phyloP scores from a whole-genome alignment of 2,888 invertebrate genomes.

The Drosophila incognita region DNA sequence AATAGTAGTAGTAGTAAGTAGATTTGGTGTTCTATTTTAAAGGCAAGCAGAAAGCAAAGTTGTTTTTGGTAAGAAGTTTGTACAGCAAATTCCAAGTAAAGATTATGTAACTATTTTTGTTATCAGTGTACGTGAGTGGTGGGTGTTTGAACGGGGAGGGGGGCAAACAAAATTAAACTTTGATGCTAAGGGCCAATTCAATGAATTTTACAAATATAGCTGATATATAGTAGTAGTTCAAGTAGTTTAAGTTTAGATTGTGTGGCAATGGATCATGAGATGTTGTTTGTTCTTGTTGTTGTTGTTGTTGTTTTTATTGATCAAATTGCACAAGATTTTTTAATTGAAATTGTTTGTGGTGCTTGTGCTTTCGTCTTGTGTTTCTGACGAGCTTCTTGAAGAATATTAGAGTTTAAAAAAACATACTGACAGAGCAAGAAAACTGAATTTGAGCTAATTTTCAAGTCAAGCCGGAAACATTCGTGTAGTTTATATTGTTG shows the following conservation, averaged over 20 bases:
- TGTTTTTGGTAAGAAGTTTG: constrained; percentile 34
- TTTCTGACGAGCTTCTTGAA: constrained; percentile 12
- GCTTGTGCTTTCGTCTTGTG: constrained; percentile 43
- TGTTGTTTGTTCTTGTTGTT: constrained; percentile 41
- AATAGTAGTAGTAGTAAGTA: constrained; percentile 2
- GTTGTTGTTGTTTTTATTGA: constrained; percentile 42
- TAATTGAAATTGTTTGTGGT: constrained; percentile 20
- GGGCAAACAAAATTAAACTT: constrained; percentile 53
- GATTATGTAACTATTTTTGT: constrained; percentile 32
- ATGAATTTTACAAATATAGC: constrained; percentile 43
- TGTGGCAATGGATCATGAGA: constrained; percentile 65
- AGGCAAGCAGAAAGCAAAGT: constrained; percentile 60
- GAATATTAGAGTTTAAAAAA: constrained; percentile 1
- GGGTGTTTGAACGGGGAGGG: background rate
- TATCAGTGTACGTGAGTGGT: constrained; percentile 11
- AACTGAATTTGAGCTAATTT: constrained; percentile 34
- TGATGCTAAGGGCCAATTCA: constrained; percentile 53
- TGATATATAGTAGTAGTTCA: constrained; percentile 1
- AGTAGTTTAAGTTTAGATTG: constrained; percentile 34
- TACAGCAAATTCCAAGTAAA: constrained; percentile 41
- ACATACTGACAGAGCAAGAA: constrained; percentile 23
- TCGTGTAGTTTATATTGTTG: constrained; percentile 46
- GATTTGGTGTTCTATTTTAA: constrained; percentile 24
- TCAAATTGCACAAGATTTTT: constrained; percentile 53
- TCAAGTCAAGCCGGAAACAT: constrained; percentile 56